Evolutionary conservation across 2,113 vertebrate species (phyloP).

Genomic region (Seriola aureovittata): DNA sequence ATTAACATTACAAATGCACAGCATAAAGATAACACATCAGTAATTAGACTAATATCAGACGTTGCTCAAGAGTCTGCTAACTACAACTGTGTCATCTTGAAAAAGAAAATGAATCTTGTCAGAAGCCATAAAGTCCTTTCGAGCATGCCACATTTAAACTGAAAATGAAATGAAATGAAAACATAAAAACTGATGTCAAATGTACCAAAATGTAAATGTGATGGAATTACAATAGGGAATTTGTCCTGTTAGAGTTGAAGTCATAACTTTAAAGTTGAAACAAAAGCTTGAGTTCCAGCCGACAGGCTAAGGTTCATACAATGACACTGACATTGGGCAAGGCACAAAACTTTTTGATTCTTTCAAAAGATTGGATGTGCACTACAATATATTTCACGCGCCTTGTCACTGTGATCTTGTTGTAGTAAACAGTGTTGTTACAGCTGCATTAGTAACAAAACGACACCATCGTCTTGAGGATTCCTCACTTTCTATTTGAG

Average conservation of each 20-base stretch:
- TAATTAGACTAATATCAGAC: background rate
- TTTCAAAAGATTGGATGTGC: background rate
- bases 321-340: background rate
- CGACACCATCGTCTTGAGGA: background rate
- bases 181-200: background rate
- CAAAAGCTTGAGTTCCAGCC: background rate
- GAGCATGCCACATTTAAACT: background rate
- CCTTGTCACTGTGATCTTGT: background rate
- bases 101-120: conserved; percentile 36
- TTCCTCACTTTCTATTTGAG: conserved; percentile 54
- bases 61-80: background rate
- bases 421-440: background rate
- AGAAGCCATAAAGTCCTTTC: background rate
- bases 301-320: background rate
- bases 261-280: background rate
- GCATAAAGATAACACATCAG: conserved; percentile 29
- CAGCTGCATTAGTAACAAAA: background rate
- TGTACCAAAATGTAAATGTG: background rate
- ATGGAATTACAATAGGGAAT: background rate
- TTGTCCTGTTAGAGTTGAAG: background rate
- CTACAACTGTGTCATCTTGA: conserved; percentile 15
- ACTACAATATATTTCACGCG: background rate
- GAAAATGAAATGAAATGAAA: background rate
- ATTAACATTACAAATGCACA: background rate
- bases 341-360: background rate